Evolutionary conservation across 2,797 vertebrate species (phyloP), one percentile per base, ranked within the genome.

Genomic region (Acomys russatus): DNA sequence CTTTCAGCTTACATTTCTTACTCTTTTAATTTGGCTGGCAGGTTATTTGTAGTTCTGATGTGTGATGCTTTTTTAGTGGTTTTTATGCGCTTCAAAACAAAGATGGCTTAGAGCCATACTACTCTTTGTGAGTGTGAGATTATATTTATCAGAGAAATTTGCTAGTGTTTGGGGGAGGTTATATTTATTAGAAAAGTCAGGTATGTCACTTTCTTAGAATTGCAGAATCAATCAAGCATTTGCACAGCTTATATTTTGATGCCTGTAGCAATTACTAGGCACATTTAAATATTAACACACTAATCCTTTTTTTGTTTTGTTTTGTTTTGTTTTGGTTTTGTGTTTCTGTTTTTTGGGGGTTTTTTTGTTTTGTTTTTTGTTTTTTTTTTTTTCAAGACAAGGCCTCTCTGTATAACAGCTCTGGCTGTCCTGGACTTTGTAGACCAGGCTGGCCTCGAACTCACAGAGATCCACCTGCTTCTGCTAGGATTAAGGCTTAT

Each of bases 1-100:
- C 6, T 97, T 94, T 90, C 82, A 66, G 44, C 51, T 73, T 91
- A 20, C 2, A 44, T 70, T 92, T 95, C 61, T 86, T 94, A 49
- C 30, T 77, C 17, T 91, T 88, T 93, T 54, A 3, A 0, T 97
- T 93, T 93, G 12, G 3, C 88, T 96, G 49, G 44, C n/a, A 92
- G 6, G 17, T 82, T 95, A 56, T 86, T 92, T 92, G 10, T 96
- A 79, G 70, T 89, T 94, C 23, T 95, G 6, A 30, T 63, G 54
- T 82, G 78, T n/a, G 6, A 25, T 91, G 54, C n/a, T n/a, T 64
- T 94, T 92, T 94, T 80, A 61, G 73, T 90, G 68, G 56, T 90
- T 95, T 1, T 64, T 15, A 11, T 63, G 25, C 68, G 17, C 14
- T 78, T 95, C 44, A 74, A 64, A 30, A 88, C 35, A 83, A 4